Conservation (phyloP, 2,888 invertebrate genomes). For the Eulithis prunata region DNA sequence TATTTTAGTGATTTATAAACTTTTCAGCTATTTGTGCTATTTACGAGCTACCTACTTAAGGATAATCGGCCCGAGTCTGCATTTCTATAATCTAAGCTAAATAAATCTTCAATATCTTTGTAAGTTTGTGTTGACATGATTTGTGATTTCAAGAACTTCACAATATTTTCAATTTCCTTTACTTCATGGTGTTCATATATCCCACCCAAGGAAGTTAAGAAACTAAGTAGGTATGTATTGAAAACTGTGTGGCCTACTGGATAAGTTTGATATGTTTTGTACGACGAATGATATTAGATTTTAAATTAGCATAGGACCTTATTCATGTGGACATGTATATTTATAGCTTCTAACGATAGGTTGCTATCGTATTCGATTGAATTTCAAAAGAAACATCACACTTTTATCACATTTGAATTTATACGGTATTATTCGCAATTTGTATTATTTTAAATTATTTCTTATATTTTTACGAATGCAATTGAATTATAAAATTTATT, state of each 20-base stretch:
- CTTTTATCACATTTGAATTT: conserved; percentile 22
- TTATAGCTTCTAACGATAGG: conserved; percentile 13
- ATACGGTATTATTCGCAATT: conserved; percentile 15
- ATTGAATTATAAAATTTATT: conserved; percentile 19
- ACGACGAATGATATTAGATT: conserved; percentile 40
- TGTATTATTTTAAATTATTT: conserved; percentile 9
- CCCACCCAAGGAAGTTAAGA: conserved; percentile 49
- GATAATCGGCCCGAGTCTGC: conserved; percentile 2
- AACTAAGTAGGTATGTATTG: conserved; percentile 23
- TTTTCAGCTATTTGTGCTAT: conserved; percentile 18
- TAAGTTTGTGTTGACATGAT: too few species aligned
- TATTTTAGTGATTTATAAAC: conserved; percentile 8
- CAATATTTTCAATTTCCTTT: not conserved
- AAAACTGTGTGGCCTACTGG: conserved; percentile 42
- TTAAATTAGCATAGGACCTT: conserved; percentile 19
- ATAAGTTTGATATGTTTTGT: conserved; percentile 48
- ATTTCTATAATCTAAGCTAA: conserved; percentile 17
- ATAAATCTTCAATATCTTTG: conserved; percentile 6
- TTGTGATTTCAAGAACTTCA: not conserved
- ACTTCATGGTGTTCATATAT: conserved; percentile 35
- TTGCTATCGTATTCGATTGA: conserved; percentile 9
- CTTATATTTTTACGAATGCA: conserved; percentile 7
- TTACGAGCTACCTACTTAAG: not conserved
- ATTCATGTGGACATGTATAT: conserved; percentile 10
- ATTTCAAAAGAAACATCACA: conserved; percentile 24